phyloP scores from a whole-genome alignment of 2,888 invertebrate genomes.

The Cerastoderma edule region DNA sequence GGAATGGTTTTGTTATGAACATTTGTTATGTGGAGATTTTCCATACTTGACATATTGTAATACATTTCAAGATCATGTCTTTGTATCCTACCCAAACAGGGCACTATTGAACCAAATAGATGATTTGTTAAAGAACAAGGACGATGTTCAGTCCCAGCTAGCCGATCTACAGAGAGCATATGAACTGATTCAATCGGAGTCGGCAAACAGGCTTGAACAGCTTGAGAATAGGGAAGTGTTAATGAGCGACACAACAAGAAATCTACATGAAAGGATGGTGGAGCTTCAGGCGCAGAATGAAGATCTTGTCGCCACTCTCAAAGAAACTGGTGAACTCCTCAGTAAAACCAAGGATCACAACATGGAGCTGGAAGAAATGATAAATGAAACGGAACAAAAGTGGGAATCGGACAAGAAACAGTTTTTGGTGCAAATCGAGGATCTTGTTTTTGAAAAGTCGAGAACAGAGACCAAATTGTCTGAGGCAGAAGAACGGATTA shows the following conservation, averaged over 20 bases:
- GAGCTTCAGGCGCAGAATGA: constrained; percentile 58
- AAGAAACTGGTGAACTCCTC: constrained; percentile 41
- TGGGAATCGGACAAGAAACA: constrained; percentile 48
- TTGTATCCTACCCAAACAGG: too few species aligned
- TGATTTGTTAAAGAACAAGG: constrained; percentile 43
- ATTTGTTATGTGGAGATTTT: too few species aligned
- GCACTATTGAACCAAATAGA: constrained; percentile 33
- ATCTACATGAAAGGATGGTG: constrained; percentile 51
- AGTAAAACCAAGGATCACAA: constrained; percentile 47
- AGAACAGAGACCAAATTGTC: constrained; percentile 37
- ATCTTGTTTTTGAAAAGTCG: constrained; percentile 50
- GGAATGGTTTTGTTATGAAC: too few species aligned
- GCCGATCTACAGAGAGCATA: constrained; percentile 40
- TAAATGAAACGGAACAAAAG: constrained; percentile 37
- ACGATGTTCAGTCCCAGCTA: constrained; percentile 45
- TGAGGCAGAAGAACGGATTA: constrained; percentile 39
- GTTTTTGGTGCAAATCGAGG: constrained; percentile 46
- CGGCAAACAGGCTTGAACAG: constrained; percentile 50
- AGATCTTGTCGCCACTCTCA: constrained; percentile 44
- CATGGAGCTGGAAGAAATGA: constrained; percentile 42
- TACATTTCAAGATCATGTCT: too few species aligned
- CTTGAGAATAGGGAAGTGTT: constrained; percentile 34
- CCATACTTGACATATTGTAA: too few species aligned
- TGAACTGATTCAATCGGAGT: constrained; percentile 43
- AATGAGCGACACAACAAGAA: constrained; percentile 39